Percentiles rank a stretch among this genome's conserved stretches.
phyloP scores from a whole-genome alignment of 2,888 invertebrate genomes.

The Ceramica pisi region DNA sequence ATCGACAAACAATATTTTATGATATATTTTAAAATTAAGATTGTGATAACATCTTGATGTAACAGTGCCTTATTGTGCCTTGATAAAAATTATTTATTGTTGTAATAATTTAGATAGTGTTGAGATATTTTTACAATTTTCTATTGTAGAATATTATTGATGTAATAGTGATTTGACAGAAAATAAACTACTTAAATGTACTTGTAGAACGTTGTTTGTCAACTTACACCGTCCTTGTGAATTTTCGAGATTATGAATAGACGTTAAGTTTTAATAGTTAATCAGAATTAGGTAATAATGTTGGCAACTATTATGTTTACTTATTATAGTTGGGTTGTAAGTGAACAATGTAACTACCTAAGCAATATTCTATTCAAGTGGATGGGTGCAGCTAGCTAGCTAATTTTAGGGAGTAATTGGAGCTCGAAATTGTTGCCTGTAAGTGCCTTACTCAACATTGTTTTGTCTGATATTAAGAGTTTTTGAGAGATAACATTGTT shows the following conservation, averaged over 20 bases:
- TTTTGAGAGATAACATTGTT: slow-evolving; percentile 40
- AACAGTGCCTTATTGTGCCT: slow-evolving; percentile 90
- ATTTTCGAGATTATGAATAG: slow-evolving; percentile 90
- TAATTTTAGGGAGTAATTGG: slow-evolving; percentile 73
- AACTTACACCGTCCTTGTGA: slow-evolving; percentile 91
- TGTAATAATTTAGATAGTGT: slow-evolving; percentile 85
- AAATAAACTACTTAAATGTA: slow-evolving; percentile 82
- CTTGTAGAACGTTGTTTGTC: slow-evolving; percentile 85
- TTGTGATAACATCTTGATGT: slow-evolving; percentile 90
- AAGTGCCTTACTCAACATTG: slow-evolving; percentile 72
- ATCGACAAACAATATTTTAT: slow-evolving; percentile 68
- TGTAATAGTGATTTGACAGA: slow-evolving; percentile 81
- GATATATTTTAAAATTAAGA: slow-evolving; percentile 81
- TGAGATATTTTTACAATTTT: slow-evolving; percentile 84
- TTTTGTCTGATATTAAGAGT: slow-evolving; percentile 44
- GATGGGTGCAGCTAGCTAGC: slow-evolving; percentile 80
- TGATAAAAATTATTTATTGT: slow-evolving; percentile 88
- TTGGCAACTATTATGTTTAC: slow-evolving; percentile 83
- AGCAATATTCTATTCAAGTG: slow-evolving; percentile 75
- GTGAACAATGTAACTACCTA: slow-evolving; percentile 73
- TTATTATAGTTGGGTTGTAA: slow-evolving; percentile 68
- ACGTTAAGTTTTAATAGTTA: slow-evolving; percentile 84
- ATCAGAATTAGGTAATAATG: slow-evolving; percentile 83
- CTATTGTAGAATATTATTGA: slow-evolving; percentile 82
- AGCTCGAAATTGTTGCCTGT: slow-evolving; percentile 64